These are phyloP conservation scores for Herminia tarsipennalis DNA, from an alignment of 2,888 invertebrate species.

Conservation along the genomic window DNA sequence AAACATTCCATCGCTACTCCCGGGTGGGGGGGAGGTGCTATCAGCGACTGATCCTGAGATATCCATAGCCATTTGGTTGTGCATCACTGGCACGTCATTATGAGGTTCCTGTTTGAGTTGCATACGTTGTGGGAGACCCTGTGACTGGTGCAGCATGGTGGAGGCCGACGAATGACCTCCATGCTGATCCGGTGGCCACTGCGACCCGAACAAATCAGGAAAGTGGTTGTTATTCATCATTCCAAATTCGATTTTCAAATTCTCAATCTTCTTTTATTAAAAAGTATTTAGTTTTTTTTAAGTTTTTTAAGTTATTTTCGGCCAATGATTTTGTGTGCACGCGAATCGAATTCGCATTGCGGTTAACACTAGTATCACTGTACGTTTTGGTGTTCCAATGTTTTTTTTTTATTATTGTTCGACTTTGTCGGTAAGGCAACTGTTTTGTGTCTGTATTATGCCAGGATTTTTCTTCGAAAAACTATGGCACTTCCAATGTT, in stretches of 20 bases:
- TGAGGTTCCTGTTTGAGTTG: conserved; percentile 76
- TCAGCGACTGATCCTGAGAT: conserved; percentile 82
- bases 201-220: conserved; percentile 80
- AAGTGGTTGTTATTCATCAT: conserved; percentile 81
- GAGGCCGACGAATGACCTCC: conserved; percentile 79
- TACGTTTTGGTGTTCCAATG: conserved; percentile 47
- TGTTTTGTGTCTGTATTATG: conserved; percentile 48
- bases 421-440: conserved; percentile 83
- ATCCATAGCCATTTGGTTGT: conserved; percentile 74
- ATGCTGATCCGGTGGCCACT: conserved; percentile 83
- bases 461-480: conserved; percentile 69
- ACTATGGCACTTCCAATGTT: conserved; percentile 72
- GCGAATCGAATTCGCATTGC: conserved; percentile 80
- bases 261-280: conserved; percentile 38
- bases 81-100: conserved; percentile 64
- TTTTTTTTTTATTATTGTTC: conserved; percentile 48
- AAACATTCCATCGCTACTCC: conserved; percentile 76
- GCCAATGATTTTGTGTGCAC: conserved; percentile 58
- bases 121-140: conserved; percentile 64
- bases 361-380: conserved; percentile 70
- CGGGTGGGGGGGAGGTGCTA: conserved; percentile 87
- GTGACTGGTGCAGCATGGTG: conserved; percentile 74
- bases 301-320: conserved; percentile 65
- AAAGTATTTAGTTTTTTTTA: conserved; percentile 16
- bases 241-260: conserved; percentile 47